Conservation (phyloP, 2,797 vertebrate genomes). For the Crenuchus spilurus region DNA sequence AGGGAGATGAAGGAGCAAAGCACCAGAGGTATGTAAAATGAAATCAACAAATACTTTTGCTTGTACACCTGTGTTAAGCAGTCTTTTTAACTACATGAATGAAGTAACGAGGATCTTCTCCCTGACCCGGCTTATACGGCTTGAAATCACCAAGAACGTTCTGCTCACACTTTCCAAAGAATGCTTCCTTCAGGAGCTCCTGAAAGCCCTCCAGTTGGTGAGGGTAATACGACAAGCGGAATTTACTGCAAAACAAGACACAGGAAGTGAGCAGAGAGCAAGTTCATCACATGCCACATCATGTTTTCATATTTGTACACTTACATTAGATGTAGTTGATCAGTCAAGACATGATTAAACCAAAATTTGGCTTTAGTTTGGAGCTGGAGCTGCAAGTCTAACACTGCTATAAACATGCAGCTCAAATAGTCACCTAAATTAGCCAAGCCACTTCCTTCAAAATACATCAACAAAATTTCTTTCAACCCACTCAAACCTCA, state of each 20-base stretch:
- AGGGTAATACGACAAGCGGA: constrained; percentile 97
- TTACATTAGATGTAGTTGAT: no score
- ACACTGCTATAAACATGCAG: no score
- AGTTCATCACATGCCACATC: no score
- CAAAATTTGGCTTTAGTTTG: no score
- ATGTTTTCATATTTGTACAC: no score
- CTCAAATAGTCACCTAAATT: no score
- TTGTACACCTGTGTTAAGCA: constrained; percentile 62
- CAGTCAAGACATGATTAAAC: no score
- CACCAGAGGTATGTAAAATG: background rate
- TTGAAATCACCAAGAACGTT: constrained; percentile 90
- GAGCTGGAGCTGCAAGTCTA: no score
- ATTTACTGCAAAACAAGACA: constrained; percentile 82
- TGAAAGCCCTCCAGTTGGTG: constrained; percentile 89
- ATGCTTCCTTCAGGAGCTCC: constrained; percentile 82
- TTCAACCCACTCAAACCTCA: no score
- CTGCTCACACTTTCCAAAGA: constrained; percentile 86
- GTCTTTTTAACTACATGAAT: constrained; percentile 92
- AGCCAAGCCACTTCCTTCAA: no score
- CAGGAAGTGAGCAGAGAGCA: background rate
- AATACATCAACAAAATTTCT: no score
- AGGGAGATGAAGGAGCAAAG: background rate
- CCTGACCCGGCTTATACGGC: constrained; percentile 81
- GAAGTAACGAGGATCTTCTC: constrained; percentile 89
- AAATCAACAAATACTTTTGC: background rate